phyloP scores from a whole-genome alignment of 2,113 vertebrate genomes.

The Solea solea region DNA sequence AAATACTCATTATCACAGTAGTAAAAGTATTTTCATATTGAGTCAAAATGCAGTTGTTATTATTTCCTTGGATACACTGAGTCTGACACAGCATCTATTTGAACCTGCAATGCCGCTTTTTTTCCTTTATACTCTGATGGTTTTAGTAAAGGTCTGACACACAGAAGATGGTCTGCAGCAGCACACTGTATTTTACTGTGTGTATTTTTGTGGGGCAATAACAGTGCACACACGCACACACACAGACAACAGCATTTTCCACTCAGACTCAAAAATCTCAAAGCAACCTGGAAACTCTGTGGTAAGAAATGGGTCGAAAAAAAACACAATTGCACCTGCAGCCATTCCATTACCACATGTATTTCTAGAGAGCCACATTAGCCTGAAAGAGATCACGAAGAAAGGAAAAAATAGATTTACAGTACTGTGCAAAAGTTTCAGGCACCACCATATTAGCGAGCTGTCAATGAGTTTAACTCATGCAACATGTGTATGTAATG shows the following conservation, averaged over 20 bases:
- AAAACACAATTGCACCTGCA: neutral
- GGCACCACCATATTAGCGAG: no score
- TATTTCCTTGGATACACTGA: constrained; percentile 43
- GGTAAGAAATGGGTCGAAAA: no score
- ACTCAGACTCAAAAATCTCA: no score
- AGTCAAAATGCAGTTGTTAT: constrained; percentile 58
- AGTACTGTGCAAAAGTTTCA: no score
- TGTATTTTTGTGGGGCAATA: no score
- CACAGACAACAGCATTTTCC: no score
- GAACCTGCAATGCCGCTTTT: neutral
- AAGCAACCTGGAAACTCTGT: no score
- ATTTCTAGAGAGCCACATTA: neutral
- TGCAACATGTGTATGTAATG: no score
- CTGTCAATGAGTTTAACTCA: no score
- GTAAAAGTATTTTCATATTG: constrained; percentile 84
- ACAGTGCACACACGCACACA: no score
- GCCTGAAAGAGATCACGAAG: neutral
- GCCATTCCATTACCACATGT: constrained; percentile 14
- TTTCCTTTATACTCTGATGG: neutral
- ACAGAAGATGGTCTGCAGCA: neutral
- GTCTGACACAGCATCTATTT: neutral
- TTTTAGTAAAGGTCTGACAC: neutral
- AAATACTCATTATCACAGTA: constrained; percentile 76
- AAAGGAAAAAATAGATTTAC: neutral
- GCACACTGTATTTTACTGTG: no score